Evolutionary conservation across 64 coral and sea anemone genomes (phyloP), one percentile per base, ranked within the genome.

Genomic region (Dendrophyllia cribrosa): DNA sequence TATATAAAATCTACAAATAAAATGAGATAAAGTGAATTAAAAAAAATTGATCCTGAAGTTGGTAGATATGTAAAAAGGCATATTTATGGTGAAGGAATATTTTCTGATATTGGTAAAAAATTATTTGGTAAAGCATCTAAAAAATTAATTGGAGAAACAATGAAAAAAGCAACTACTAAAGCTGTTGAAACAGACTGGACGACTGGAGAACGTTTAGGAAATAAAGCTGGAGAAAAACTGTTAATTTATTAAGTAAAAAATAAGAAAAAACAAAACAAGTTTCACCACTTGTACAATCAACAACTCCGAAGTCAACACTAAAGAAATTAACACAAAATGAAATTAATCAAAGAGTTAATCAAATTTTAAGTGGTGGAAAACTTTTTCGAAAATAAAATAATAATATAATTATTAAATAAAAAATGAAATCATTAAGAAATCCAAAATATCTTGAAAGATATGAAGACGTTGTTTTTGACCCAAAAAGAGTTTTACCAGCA

Each of bases 81-180:
- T 58, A 60, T 78, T 89, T 34, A 34, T 26, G 88, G 88, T 89
- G 88, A 78, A 89, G 88, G 74, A 21, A 22, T 34, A 34, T 34
- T 67, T 90, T 5, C 34, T 34, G 34, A 34, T 34, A 34, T 34
- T 43, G 49, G 43, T 24, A 55, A 56, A 75, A 89, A 22, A 0
- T 26, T 52, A 34, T 59, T 7, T 9, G 72, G 56, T 43, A 76
- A 76, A 16, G 13, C 70, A 25, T 56, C 23, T 3, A 77, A 62
- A 46, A 55, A 62, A 34, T n/a, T 50, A 15, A 23, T 23, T 52
- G 34, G 49, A 43, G 58, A 13, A 88, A 47, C 64, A 74, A 10
- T 87, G 20, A 3, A 63, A 34, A 34, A 34, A 34, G 34, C 34
- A 34, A 34, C 34, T 34, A 34, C 34, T 34, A 34, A 34, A 34